Evolutionary conservation across 2,113 vertebrate genomes (phyloP), one percentile per base, ranked within the genome.

Genomic region (Lophius piscatorius): DNA sequence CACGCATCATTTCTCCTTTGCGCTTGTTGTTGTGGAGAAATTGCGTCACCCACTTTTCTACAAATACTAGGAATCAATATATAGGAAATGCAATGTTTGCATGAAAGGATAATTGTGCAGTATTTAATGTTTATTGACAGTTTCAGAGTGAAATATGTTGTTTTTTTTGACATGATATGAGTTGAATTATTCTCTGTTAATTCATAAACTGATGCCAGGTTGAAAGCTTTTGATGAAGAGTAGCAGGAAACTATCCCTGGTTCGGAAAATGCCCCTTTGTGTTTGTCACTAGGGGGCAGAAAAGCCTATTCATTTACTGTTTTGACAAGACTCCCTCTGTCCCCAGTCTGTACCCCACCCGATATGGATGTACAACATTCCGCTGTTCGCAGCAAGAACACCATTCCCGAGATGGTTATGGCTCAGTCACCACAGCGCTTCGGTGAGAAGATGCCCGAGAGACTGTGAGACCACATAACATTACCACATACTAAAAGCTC

Each of bases 201-300:
- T 52, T 55, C n/a, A 18, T 21, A 35, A 63, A 21, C 20, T 22
- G 41, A 6, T 68, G 46, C 14, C 11, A 26, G 2, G 12, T 46
- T 66, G 18, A 49, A 14, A 22, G 16, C 6, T 42, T 5, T 16
- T 52, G 39, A 22, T 62, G 44, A 51, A 13, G 17, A 41, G 14
- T 54, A 65, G 55, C 13, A 21, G 46, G 63, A 59, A 80, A 70
- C 81, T 86, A 77, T 87, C 85, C 79, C 58, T 68, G 81, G 78
- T 84, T 65, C 83, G 83, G 70, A 81, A 81, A 72, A 70, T 64
- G 21, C 35, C 77, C 64, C 23, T 51, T 61, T 73, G 36, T 62
- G 5, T 20, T 31, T 49, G 77, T 72, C 88, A 83, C 70, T 59
- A 88, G 86, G 80, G 86, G 88, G 86, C 85, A 84, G 81, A 77